phyloP scores from a whole-genome alignment of 2,797 vertebrate species.

The Somateria mollissima region DNA sequence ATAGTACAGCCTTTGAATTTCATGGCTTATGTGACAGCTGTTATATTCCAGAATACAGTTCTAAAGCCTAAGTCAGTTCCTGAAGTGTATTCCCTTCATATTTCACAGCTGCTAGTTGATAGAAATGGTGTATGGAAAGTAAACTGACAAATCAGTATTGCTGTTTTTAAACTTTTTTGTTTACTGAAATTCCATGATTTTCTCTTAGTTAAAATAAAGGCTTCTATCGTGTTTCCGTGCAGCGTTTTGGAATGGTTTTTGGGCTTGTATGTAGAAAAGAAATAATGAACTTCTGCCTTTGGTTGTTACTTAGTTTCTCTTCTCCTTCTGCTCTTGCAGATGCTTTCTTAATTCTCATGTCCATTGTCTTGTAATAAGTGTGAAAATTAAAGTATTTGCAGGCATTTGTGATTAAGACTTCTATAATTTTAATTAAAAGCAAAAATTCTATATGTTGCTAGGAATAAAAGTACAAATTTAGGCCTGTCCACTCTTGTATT shows the following conservation, averaged over 20 bases:
- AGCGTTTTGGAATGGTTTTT: not conserved
- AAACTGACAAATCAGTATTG: not conserved
- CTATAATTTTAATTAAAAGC: not conserved
- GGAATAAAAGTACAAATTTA: not conserved
- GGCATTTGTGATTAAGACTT: not conserved
- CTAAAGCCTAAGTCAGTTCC: not conserved
- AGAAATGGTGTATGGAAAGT: not conserved
- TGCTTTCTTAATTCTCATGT: not conserved
- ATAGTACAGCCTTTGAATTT: not conserved
- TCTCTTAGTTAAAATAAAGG: not conserved
- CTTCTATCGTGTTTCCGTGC: not conserved
- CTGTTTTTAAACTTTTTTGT: not conserved
- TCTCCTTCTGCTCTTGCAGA: not conserved
- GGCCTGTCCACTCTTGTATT: not conserved
- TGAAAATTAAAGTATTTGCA: not conserved
- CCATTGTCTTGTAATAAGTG: not conserved
- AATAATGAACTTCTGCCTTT: not conserved
- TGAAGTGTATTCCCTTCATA: not conserved
- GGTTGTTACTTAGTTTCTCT: not conserved
- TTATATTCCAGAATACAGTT: not conserved
- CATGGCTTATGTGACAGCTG: not conserved
- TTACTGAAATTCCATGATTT: not conserved
- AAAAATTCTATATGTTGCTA: not conserved
- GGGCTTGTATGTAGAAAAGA: not conserved
- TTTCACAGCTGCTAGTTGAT: not conserved